Evolutionary conservation across 1,140 invertebrate genomes (phyloP), one percentile per base, ranked within the genome.

Genomic region (Drosophila lacteicornis): DNA sequence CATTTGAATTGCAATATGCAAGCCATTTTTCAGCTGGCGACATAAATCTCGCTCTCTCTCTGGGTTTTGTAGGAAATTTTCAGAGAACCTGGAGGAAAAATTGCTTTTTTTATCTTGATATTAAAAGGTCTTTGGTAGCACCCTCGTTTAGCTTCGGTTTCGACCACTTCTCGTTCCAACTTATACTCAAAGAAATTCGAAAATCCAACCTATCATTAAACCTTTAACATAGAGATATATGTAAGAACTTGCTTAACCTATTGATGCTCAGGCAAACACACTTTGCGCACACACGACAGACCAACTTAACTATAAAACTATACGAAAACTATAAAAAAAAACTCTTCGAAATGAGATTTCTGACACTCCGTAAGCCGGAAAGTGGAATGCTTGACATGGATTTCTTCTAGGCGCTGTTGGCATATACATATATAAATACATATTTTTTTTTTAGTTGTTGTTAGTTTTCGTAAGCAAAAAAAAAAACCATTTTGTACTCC

Each of bases 381-480:
- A 38, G 17, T 59, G 33, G 63, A 75, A 73, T 69, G 63, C 83
- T 86, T 70, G 58, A 82, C 69, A 71, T 71, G 61, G 77, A 57
- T 57, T 49, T 58, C 30, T 71, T 67, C 62, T 65, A 75, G 62
- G 73, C 60, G 57, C 79, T 85, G 82, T 75, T 86, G 67, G 75
- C 79, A 45, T 45, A 55, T 55, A 55, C 13, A 53, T 50, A 6
- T 49, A 36, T 27, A 57, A 45, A 65, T 43, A 59, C 9, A 56
- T 70, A 17, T 68, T 70, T 68, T 67, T 67, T 65, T 53, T 82
- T 80, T 77, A 77, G 65, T 86, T 86, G 82, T 86, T 86, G 82
- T 86, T 86, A 86, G 82, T 82, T 86, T 86, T 86, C 79, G 82
- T 86, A 86, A 86, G 82, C 68, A 15, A 82, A 47, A n/a, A 8